Base-by-base conservation (phyloP, 1,140 invertebrate species). In the Watersipora subatra region DNA sequence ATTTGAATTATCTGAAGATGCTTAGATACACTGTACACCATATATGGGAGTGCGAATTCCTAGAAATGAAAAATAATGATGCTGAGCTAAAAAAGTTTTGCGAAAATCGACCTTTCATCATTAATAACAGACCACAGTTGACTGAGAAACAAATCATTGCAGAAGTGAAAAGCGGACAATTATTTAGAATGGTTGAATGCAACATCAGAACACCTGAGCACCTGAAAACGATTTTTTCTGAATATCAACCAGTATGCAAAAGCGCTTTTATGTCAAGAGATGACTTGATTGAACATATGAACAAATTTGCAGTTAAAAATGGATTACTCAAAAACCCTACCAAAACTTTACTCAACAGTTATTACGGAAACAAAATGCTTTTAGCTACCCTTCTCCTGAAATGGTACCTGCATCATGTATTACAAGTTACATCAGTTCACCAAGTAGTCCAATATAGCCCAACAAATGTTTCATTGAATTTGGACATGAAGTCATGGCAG, bases 131-230 rank as follows among this genome's bases (percentile, higher is more conserved):
- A 46, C 30, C 58, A 3, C 29, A 46, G 28, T 28, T 66, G 19
- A 62, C 66, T n/a, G 56, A 67, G 34, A 29, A 67, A 24, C 28
- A 66, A 24, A 67, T 71, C 29, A 24, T 68, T 2, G 2, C 67
- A 20, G 64, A 30, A 1, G 59, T 68, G 1, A 15, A 57, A 1
- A 61, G 63, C 24, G 64, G 55, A 2, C n/a, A 64, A 22, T 46
- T 69, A 1, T 69, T 69, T 64, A 67, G 70, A 15, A 63, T 69
- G 30, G 65, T 69, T 1, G 66, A 69, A 57, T 59, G 65, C 1
- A 65, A 69, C 28, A 69, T 69, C 7, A 22, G 65, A 15, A 66
- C 68, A 17, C 69, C 69, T 2, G 59, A 62, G 19, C 2, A 20
- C 3, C 27, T 62, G 12, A 24, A 7, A 27, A 28, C 24, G 2